phyloP scores from a whole-genome alignment of 2,113 vertebrate species.

The Protobothrops flavoviridis region DNA sequence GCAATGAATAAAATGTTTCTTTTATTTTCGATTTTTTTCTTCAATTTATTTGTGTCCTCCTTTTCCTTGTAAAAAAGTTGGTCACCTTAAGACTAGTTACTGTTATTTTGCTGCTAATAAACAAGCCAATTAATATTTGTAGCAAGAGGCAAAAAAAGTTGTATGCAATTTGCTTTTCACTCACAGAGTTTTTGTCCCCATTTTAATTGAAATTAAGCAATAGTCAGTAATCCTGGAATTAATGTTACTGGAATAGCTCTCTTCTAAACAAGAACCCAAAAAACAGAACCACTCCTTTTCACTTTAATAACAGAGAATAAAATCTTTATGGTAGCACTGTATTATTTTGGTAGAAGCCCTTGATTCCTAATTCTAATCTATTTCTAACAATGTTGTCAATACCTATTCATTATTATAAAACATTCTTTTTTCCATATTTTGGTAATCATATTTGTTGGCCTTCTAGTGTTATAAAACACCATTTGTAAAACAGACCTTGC shows the following conservation, averaged over 20 bases:
- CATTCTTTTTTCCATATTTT: too few species aligned
- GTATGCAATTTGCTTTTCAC: background rate
- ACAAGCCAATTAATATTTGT: background rate
- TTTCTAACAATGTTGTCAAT: background rate
- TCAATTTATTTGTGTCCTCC: too few species aligned
- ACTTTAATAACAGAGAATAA: background rate
- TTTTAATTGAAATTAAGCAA: background rate
- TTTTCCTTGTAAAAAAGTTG: too few species aligned
- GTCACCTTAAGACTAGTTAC: background rate
- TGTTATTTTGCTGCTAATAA: background rate
- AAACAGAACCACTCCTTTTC: background rate
- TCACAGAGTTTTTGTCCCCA: background rate
- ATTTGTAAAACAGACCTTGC: slow-evolving; percentile 3
- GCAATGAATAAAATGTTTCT: too few species aligned
- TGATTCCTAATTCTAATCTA: background rate
- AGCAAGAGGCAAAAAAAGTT: background rate
- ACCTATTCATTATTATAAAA: background rate
- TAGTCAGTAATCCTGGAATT: background rate
- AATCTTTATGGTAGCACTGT: background rate
- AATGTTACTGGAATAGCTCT: background rate
- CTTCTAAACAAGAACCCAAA: background rate
- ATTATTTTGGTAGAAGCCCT: background rate
- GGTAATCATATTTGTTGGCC: too few species aligned
- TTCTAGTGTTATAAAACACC: background rate
- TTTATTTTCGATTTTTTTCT: too few species aligned